Base-by-base conservation (phyloP, 2,888 invertebrate species). In the Camptogramma bilineatum region DNA sequence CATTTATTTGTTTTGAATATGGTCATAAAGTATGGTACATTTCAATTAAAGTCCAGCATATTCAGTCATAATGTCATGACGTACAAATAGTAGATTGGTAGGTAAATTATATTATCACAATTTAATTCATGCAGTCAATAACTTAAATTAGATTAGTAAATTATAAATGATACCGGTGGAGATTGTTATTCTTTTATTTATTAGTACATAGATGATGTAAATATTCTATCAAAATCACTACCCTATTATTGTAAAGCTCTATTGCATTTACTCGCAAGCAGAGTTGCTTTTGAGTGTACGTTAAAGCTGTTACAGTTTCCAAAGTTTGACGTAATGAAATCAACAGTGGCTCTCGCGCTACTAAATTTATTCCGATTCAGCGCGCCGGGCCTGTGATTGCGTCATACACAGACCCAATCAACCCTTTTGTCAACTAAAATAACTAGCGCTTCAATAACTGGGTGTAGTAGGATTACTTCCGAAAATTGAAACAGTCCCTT, bases 351-450 rank as follows among this genome's bases (percentile, higher is more conserved):
- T 64, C 34, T 47, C 16, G 16, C 9, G 7, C 54, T 59, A 48
- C 21, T 74, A 79, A 79, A 83, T 83, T 78, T 78, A 75, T 77
- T 78, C 74, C 78, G 69, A 81, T 78, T 81, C 80, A 79, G 55
- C 73, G 69, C 75, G 54, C 70, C 68, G 68, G 74, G 68, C 74
- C 75, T 76, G 76, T 79, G 76, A 80, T 80, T 79, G 70, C 75
- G 77, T 76, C 73, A 77, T 56, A 73, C 53, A 54, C 78, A 74
- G 69, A 56, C 71, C 73, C 80, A 83, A 83, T 83, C 81, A 83
- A 66, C 69, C 68, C 75, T 71, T 78, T 80, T 80, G 80, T 78
- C 56, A 65, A 69, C 68, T 60, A 73, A 73, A 69, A 59, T 56
- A 34, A 52, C 52, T 63, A 54, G 46, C 1, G 24, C 34, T 57